A percentile compares a stretch with the other conserved stretches of the same genome.
Conservation (phyloP, 2,888 invertebrate genomes). For the Chloroclysta siterata region DNA sequence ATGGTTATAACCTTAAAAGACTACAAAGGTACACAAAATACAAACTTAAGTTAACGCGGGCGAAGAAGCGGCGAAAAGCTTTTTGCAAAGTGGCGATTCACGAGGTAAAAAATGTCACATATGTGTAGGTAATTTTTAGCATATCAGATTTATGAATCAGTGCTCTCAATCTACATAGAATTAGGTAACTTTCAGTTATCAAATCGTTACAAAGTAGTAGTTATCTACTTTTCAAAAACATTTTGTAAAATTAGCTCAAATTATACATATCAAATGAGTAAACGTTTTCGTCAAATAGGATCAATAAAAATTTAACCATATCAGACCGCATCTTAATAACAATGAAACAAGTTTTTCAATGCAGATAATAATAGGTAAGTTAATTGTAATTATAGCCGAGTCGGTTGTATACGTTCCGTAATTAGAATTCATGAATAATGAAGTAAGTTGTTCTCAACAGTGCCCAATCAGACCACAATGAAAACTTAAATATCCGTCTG, state of each 20-base stretch:
- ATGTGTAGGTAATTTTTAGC: too few relatives aligned
- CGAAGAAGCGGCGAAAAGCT: too few relatives aligned
- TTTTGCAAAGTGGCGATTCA: too few relatives aligned
- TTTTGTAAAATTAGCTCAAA: conserved; percentile 22
- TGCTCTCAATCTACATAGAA: too few relatives aligned
- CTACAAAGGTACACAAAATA: too few relatives aligned
- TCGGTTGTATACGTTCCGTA: conserved; percentile 61
- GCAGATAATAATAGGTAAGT: conserved; percentile 64
- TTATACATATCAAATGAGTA: conserved; percentile 29
- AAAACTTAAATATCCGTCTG: conserved; percentile 61
- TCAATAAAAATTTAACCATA: conserved; percentile 60
- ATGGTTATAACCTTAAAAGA: too few relatives aligned
- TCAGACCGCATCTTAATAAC: conserved; percentile 59
- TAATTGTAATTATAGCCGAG: conserved; percentile 64
- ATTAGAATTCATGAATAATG: conserved; percentile 72
- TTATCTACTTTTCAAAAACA: neutral
- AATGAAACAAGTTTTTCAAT: conserved; percentile 62
- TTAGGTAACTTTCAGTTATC: too few relatives aligned
- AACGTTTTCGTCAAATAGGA: conserved; percentile 50
- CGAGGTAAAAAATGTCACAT: too few relatives aligned
- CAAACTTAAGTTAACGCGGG: too few relatives aligned
- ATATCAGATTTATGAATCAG: too few relatives aligned
- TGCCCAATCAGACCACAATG: conserved; percentile 64
- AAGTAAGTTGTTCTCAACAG: conserved; percentile 57
- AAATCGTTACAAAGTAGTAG: too few relatives aligned